phyloP scores from a whole-genome alignment of 2,888 invertebrate species.

The Pseudococcus jackbeardsleyi region DNA sequence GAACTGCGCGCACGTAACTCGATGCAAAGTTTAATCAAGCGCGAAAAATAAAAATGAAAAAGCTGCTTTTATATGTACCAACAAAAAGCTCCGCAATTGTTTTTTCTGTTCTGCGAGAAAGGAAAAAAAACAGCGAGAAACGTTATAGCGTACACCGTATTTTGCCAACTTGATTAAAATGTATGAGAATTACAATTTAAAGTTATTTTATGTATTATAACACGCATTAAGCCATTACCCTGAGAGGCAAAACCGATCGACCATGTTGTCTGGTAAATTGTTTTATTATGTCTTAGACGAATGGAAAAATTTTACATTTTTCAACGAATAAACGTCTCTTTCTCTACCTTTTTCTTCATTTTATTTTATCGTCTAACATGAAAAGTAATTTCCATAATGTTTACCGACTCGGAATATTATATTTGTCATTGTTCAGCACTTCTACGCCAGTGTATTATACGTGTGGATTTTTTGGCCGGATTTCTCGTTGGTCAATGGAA shows the following conservation, averaged over 20 bases:
- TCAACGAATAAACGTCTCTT: conserved; percentile 3
- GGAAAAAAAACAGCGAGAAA: neutral
- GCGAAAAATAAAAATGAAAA: conserved; percentile 38
- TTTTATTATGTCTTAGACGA: conserved; percentile 39
- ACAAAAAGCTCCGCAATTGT: conserved; percentile 27
- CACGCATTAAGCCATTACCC: conserved; percentile 33
- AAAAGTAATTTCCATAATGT: conserved; percentile 41
- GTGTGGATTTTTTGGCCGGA: neutral
- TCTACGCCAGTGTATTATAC: neutral
- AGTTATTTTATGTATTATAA: conserved; percentile 40
- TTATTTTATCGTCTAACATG: conserved; percentile 33
- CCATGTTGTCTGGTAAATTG: conserved; percentile 14
- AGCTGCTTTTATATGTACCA: conserved; percentile 21
- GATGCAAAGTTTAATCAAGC: conserved; percentile 41
- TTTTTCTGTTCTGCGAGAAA: neutral
- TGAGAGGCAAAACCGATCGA: conserved; percentile 25
- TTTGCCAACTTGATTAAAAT: conserved; percentile 30
- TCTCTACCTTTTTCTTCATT: neutral
- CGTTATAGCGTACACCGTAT: neutral
- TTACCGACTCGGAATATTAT: conserved; percentile 20
- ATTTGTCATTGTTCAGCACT: conserved; percentile 24
- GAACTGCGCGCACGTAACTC: conserved; percentile 23
- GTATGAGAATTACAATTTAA: conserved; percentile 37
- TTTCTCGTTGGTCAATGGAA: neutral
- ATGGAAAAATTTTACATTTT: conserved; percentile 39